These are phyloP conservation scores for Arremon aurantiirostris DNA, from an alignment of 2,797 vertebrate genomes.

Conservation along the genomic window DNA sequence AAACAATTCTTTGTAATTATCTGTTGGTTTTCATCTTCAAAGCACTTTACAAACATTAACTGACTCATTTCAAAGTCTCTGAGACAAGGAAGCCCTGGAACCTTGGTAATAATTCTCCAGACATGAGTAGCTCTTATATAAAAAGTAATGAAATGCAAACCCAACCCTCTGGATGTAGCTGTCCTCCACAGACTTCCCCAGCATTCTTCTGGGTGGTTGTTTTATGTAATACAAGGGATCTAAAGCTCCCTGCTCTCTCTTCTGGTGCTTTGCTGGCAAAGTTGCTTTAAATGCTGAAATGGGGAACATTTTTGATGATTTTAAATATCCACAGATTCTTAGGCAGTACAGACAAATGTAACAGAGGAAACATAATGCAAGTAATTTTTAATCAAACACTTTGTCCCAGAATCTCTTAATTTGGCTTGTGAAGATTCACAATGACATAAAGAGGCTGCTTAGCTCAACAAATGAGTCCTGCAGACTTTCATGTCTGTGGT, in stretches of 20 bases:
- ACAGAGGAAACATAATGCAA: constrained; percentile 2
- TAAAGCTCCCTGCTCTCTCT: neutral
- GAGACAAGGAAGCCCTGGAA: constrained; percentile 14
- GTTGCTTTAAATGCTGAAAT: constrained; percentile 19
- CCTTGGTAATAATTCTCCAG: constrained; percentile 49
- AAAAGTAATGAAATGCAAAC: constrained; percentile 54
- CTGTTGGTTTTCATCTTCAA: constrained; percentile 40
- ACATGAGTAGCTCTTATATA: constrained; percentile 34
- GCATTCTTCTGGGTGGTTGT: neutral
- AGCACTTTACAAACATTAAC: constrained; percentile 26
- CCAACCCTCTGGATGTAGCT: neutral
- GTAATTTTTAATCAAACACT: neutral
- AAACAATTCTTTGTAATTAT: constrained; percentile 19
- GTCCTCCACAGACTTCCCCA: constrained; percentile 1
- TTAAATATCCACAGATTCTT: neutral
- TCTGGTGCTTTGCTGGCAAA: neutral
- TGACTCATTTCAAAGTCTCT: constrained; percentile 3
- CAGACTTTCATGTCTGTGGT: neutral
- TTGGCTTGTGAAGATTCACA: neutral
- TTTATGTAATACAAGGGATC: constrained; percentile 37
- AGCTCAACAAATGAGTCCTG: neutral
- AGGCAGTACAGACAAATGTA: neutral
- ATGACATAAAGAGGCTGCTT: neutral
- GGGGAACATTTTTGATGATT: neutral
- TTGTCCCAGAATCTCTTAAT: neutral